Evolutionary conservation across 53 echinoderm and acorn worm species (phyloP), one percentile per base, ranked within the genome.

Genomic region (Pentamera pediparva): DNA sequence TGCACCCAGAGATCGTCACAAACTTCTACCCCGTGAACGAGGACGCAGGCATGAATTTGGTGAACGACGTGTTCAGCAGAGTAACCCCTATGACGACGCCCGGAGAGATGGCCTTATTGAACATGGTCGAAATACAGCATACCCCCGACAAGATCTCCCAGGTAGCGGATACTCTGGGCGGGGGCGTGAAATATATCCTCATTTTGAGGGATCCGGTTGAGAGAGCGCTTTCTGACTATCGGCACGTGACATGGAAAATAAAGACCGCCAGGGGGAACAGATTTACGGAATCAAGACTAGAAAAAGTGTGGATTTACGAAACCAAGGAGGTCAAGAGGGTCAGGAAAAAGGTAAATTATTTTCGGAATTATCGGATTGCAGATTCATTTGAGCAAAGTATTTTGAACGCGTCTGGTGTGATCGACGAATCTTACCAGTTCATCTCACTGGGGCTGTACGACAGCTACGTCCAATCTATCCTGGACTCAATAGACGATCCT

Each of bases 1-100:
- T 72, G 29, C 72, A 72, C 37, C 72, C 72, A 7, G 20, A 72
- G 28, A 20, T 72, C 19, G 72, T 72, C 22, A 72, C 72, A 19
- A 53, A 35, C 34, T 33, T 53, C 17, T 53, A 51, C 33, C 72
- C 72, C 36, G 54, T 65, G 30, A 10, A 11, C 6, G 10, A 52
- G 52, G 50, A 20, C 34, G 32, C 52, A 5, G 4, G 37, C 34
- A 19, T 72, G 34, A 17, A 31, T 52, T 35, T 53, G 9, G 13
- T 2, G 5, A 15, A 12, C 51, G 28, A 2, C 10, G 28, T 35
- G 17, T 72, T 51, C 22, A 20, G 24, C n/a, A 52, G 54, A 31
- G 17, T 17, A 5, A 72, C 6, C 9, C 72, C 72, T 8, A 18
- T 51, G 32, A 72, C 72, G 5, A 45, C 15, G 19, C 18, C 72